A percentile compares a stretch with the other conserved stretches of the same genome.
These are phyloP conservation scores for Ctenopoma kingsleyae DNA, from an alignment of 2,797 vertebrate species.

Conservation along the genomic window DNA sequence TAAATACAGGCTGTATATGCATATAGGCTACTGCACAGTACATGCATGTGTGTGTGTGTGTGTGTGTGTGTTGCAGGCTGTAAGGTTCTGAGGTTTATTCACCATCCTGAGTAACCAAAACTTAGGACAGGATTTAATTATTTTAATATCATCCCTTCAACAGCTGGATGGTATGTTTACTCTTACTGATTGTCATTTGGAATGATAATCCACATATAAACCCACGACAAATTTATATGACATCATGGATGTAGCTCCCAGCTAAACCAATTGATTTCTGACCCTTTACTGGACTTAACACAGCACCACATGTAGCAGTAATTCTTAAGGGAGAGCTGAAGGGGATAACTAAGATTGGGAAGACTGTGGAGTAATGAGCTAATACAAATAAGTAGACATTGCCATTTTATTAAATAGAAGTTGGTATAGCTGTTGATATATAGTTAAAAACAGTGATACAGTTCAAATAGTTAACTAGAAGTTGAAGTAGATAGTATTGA, in stretches of 20 bases:
- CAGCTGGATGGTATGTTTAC: slow-evolving; percentile 24
- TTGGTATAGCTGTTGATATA: no score
- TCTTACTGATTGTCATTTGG: slow-evolving; percentile 30
- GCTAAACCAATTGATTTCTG: not conserved
- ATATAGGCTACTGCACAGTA: not conserved
- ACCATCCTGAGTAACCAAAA: not conserved
- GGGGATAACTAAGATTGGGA: not conserved
- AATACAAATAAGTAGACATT: no score
- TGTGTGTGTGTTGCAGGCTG: not conserved
- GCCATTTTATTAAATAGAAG: no score
- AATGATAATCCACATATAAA: slow-evolving; percentile 27
- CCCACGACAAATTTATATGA: slow-evolving; percentile 1
- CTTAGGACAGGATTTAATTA: slow-evolving; percentile 35
- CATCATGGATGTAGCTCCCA: slow-evolving; percentile 1
- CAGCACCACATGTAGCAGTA: not conserved
- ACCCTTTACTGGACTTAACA: not conserved
- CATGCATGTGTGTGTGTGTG: not conserved
- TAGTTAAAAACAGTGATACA: not conserved
- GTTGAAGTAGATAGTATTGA: no score
- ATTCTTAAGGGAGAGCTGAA: not conserved
- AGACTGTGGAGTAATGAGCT: not conserved
- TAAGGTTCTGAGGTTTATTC: not conserved
- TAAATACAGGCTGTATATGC: not conserved
- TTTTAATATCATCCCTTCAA: slow-evolving; percentile 32
- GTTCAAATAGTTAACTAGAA: not conserved